Evolutionary conservation across 2,797 vertebrate species (phyloP).

Genomic region (Tenualosa thibaudeaui): DNA sequence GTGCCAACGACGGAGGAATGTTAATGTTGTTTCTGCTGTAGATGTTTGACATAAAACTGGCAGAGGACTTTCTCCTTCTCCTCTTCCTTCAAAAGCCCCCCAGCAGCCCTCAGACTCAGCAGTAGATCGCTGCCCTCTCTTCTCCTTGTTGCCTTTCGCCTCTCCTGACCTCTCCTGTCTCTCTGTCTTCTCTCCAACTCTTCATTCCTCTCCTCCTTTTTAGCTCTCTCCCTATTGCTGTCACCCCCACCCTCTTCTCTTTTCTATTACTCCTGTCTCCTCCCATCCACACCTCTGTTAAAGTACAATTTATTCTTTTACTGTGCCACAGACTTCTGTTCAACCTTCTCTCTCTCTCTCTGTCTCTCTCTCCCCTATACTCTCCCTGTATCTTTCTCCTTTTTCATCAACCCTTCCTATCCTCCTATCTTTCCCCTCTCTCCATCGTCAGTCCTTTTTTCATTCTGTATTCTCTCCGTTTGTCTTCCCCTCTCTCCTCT

Average conservation of each 20-base stretch:
- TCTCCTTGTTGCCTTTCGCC: neutral
- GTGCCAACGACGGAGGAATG: neutral
- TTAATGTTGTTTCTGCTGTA: neutral
- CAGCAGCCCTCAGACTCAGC: neutral
- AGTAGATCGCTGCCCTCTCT: neutral
- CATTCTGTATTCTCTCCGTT: constrained; percentile 20
- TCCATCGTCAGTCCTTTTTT: constrained; percentile 42
- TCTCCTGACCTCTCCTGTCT: neutral
- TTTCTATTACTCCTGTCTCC: neutral
- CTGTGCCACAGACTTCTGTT: no score
- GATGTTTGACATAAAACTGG: no score
- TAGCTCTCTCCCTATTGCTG: neutral
- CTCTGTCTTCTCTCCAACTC: neutral
- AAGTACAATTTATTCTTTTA: no score
- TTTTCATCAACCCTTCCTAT: constrained; percentile 36
- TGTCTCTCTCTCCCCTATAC: neutral
- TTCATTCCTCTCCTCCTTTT: neutral
- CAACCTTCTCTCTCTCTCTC: neutral
- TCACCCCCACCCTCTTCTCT: neutral
- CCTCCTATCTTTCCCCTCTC: neutral
- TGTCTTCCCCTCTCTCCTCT: constrained; percentile 12
- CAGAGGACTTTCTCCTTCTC: no score
- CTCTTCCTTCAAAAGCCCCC: neutral
- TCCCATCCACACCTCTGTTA: neutral
- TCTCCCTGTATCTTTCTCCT: neutral